Conservation (phyloP, 2,888 invertebrate genomes). For the Eristalis arbustorum region DNA sequence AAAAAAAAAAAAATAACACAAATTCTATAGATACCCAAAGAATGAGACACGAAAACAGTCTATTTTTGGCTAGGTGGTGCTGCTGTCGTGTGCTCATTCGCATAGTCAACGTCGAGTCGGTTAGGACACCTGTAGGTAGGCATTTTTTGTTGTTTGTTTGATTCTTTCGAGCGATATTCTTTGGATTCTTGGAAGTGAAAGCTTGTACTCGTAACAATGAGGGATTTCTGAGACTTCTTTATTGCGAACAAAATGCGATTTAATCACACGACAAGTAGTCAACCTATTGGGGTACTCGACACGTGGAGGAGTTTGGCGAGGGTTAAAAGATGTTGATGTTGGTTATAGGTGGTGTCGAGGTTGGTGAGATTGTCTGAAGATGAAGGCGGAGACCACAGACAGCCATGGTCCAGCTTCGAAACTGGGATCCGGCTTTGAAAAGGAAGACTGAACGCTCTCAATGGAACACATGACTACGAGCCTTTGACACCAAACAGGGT, state of each 20-base stretch:
- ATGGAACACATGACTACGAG: too few species aligned
- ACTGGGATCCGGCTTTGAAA: too few species aligned
- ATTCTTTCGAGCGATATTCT: not conserved
- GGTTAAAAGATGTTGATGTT: too few species aligned
- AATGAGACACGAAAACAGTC: slow-evolving; percentile 1
- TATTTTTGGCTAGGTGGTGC: not conserved
- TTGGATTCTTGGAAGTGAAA: not conserved
- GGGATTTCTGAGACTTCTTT: not conserved
- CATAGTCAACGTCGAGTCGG: not conserved
- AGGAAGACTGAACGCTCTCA: too few species aligned
- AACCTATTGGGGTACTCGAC: not conserved
- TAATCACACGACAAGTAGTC: not conserved
- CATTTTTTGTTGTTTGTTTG: not conserved
- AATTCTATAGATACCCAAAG: not conserved
- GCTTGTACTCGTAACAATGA: not conserved
- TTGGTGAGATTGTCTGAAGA: too few species aligned
- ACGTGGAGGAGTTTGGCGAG: not conserved
- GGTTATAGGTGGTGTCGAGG: too few species aligned
- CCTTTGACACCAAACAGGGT: too few species aligned
- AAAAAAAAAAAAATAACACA: not conserved
- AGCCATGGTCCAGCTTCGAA: too few species aligned
- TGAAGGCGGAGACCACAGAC: too few species aligned
- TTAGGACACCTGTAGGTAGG: not conserved
- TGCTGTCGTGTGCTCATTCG: not conserved
- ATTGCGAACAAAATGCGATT: not conserved